Evolutionary conservation across 2,113 vertebrate genomes (phyloP).

Genomic region (Rhinopomastus cyanomelas): DNA sequence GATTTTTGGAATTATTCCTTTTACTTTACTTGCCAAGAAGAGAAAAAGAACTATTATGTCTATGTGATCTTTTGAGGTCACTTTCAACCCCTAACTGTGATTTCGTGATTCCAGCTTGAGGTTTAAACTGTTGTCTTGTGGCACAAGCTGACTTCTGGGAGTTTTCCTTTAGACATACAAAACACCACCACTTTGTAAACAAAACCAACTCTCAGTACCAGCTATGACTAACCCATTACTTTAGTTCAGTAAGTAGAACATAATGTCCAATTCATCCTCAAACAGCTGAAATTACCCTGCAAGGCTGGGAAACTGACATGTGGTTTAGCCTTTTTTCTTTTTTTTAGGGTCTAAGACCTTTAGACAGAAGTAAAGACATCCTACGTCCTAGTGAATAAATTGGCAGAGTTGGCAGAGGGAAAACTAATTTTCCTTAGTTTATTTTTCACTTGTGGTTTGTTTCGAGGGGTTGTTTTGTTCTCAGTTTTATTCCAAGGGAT

Average conservation of each 20-base stretch:
- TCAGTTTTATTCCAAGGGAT: constrained; percentile 37
- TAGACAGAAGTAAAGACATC: constrained; percentile 1
- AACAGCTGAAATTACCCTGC: constrained; percentile 48
- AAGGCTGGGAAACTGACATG: constrained; percentile 39
- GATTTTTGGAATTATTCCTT: not conserved
- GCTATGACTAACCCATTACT: constrained; percentile 69
- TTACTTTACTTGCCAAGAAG: not conserved
- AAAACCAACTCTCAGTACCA: constrained; percentile 61
- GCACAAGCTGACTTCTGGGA: constrained; percentile 59
- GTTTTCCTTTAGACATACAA: constrained; percentile 46
- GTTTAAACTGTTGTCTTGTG: constrained; percentile 25
- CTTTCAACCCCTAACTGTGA: too few relatives aligned
- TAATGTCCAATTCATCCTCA: constrained; percentile 64
- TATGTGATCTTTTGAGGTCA: too few relatives aligned
- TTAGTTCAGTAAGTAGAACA: constrained; percentile 68
- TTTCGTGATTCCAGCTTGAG: constrained; percentile 45
- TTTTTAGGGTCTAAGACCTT: not conserved
- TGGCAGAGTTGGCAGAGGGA: not conserved
- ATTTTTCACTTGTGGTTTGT: constrained; percentile 29
- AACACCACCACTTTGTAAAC: constrained; percentile 54
- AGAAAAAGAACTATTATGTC: too few relatives aligned
- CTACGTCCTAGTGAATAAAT: constrained; percentile 17
- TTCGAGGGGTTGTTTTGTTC: not conserved
- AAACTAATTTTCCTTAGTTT: constrained; percentile 37
- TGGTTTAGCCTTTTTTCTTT: not conserved